These are phyloP conservation scores for Scleropages formosus DNA, from an alignment of 2,797 vertebrate species.

Conservation along the genomic window DNA sequence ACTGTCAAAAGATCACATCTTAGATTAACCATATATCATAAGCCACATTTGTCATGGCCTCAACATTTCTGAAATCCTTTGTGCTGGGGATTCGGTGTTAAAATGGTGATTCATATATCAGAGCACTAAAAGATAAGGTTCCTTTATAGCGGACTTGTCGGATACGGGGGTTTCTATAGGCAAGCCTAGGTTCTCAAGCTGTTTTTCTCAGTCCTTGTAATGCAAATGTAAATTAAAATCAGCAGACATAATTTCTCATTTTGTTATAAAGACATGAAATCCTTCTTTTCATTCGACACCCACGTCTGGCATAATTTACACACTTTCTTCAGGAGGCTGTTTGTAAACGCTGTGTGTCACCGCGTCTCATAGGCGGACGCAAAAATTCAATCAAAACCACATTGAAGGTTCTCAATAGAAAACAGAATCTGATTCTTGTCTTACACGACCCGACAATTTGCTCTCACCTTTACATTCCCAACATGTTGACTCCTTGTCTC, in stretches of 20 bases:
- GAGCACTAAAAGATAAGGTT: background rate
- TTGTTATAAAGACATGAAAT: background rate
- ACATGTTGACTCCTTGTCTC: background rate
- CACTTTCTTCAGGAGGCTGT: background rate
- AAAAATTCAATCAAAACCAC: background rate
- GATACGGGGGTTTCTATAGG: background rate
- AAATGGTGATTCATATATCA: background rate
- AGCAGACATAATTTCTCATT: background rate
- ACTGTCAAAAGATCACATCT: constrained; percentile 40
- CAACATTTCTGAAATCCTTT: constrained; percentile 7
- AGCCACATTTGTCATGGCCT: constrained; percentile 30
- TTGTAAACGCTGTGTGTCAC: background rate
- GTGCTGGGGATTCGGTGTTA: constrained; percentile 9
- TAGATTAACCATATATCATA: constrained; percentile 36
- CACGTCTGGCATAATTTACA: background rate
- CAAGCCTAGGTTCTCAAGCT: background rate
- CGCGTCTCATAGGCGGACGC: background rate
- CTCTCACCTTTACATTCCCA: background rate
- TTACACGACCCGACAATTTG: background rate
- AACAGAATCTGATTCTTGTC: background rate
- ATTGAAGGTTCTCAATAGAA: background rate
- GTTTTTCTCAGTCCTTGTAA: background rate
- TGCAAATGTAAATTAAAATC: background rate
- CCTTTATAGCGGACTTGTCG: background rate
- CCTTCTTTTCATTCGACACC: background rate